Conservation (phyloP, 1,140 invertebrate genomes). For the Trichonephila clavipes region DNA sequence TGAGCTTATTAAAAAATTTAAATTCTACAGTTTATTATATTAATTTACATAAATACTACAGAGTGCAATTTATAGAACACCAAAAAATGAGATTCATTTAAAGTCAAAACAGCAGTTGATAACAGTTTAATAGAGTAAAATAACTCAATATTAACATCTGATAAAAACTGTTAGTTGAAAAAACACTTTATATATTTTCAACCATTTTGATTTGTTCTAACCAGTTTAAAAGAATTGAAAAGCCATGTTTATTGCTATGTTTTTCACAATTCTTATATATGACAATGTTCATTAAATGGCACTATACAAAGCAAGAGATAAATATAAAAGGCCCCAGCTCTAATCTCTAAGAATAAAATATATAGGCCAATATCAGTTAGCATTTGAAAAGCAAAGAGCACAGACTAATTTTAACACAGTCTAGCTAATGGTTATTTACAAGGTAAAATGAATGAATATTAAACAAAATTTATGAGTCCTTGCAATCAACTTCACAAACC, state of each 20-base stretch:
- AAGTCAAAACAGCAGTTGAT: not conserved
- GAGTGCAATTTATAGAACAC: not conserved
- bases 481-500: not conserved
- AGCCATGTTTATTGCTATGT: not conserved
- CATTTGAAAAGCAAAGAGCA: not conserved
- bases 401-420: conserved; percentile 1
- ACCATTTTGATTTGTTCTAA: conserved; percentile 49
- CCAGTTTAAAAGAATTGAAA: conserved; percentile 21
- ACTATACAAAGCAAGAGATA: conserved; percentile 12
- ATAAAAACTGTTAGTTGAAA: conserved; percentile 18
- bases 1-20: not conserved
- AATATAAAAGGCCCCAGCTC: not conserved
- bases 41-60: not conserved
- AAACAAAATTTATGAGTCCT: not conserved
- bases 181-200: conserved; percentile 1
- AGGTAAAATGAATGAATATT: not conserved
- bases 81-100: not conserved
- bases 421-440: conserved; percentile 23
- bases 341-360: conserved; percentile 11
- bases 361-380: not conserved
- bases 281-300: not conserved
- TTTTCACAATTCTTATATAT: conserved; percentile 11
- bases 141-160: conserved; percentile 3
- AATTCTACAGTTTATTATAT: not conserved
- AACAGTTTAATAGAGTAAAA: not conserved